Evolutionary conservation across 2,113 vertebrate genomes (phyloP).

Genomic region (Indicator maculatus): DNA sequence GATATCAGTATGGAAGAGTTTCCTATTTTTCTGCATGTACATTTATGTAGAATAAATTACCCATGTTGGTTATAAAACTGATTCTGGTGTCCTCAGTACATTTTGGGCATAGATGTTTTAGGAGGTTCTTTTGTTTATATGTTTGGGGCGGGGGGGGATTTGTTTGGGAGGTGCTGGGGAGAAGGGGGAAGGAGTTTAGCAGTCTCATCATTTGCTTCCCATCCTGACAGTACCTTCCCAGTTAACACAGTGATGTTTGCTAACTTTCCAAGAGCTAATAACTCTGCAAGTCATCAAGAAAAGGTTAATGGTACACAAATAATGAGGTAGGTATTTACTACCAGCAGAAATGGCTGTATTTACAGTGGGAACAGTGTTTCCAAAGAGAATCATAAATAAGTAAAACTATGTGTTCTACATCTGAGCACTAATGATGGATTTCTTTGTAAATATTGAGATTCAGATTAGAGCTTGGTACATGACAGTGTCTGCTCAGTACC

Average conservation of each 20-base stretch:
- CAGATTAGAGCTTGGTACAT: neutral
- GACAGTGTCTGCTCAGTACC: neutral
- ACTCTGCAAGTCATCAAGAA: neutral
- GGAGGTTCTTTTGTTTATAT: neutral
- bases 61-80: neutral
- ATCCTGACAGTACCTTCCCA: neutral
- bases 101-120: neutral
- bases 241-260: neutral
- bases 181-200: neutral
- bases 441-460: neutral
- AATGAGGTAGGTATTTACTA: neutral
- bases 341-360: neutral
- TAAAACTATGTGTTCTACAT: neutral
- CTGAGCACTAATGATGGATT: neutral
- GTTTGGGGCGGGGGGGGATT: neutral
- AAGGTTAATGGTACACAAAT: neutral
- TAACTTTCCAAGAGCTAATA: neutral
- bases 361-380: neutral
- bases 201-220: neutral
- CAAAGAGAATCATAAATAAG: neutral
- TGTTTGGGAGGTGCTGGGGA: too few species aligned
- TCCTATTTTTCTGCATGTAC: neutral
- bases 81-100: neutral
- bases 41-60: neutral
- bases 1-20: neutral